A percentile compares a stretch with the other conserved stretches of the same genome.
These are phyloP conservation scores for Mactromeris polynyma DNA, from an alignment of 2,888 invertebrate genomes.

Conservation along the genomic window DNA sequence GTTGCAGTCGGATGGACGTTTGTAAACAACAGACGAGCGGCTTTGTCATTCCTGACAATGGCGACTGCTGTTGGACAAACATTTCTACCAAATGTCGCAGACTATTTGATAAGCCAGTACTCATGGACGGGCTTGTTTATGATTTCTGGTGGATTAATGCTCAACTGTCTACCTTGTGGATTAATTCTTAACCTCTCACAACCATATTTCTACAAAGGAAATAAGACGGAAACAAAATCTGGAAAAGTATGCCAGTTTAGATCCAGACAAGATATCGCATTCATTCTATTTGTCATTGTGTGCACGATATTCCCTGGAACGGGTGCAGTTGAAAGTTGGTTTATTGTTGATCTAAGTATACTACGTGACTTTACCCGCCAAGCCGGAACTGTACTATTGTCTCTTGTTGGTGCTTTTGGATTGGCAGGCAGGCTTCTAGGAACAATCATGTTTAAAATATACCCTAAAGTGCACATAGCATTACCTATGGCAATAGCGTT, in stretches of 20 bases:
- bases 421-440: constrained; percentile 41
- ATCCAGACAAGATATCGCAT: constrained; percentile 41
- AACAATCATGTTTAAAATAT: constrained; percentile 31
- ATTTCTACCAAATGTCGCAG: constrained; percentile 34
- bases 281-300: constrained; percentile 34
- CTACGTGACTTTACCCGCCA: constrained; percentile 41
- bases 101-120: constrained; percentile 27
- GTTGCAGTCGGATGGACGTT: constrained; percentile 48
- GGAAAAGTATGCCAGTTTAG: constrained; percentile 10
- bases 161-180: constrained; percentile 51
- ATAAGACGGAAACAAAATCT: neutral
- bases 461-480: constrained; percentile 23
- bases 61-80: constrained; percentile 50
- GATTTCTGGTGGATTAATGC: constrained; percentile 42
- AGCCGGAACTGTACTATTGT: constrained; percentile 39
- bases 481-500: constrained; percentile 41
- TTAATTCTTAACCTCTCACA: constrained; percentile 43
- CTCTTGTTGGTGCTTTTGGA: constrained; percentile 44
- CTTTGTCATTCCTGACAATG: constrained; percentile 41
- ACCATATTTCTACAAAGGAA: constrained; percentile 8
- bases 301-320: constrained; percentile 24
- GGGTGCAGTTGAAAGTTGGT: constrained; percentile 44
- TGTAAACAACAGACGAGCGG: constrained; percentile 28
- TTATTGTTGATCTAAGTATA: constrained; percentile 44
- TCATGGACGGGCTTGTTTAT: constrained; percentile 44